Evolutionary conservation across 2,888 invertebrate genomes (phyloP), one percentile per base, ranked within the genome.

Genomic region (Papilio demoleus): DNA sequence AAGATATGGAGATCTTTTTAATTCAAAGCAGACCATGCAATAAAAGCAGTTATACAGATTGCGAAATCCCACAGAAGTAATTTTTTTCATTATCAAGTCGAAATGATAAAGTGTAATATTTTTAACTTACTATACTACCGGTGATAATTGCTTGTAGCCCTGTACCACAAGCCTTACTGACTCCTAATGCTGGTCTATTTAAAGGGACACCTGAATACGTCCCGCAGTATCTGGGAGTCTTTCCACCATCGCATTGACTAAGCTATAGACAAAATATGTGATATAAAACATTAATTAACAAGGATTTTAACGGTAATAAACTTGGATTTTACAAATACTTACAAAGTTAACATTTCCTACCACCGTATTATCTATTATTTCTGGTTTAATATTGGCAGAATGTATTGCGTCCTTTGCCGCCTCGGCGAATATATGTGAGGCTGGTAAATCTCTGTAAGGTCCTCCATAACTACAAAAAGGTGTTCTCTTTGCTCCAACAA

Each of bases 151-250:
- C 94, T 84, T 99, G 99, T 80, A 99, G 97, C 11, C 99, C 99
- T 65, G 98, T 98, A 14, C 99, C 99, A 87, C 99, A 99, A 17
- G 99, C 93, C 74, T 99, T 94, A 88, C 98, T 99, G 14, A 99
- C 94, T 22, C 96, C 95, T 8, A 98, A 87, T 0, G 98, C 98
- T n/a, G 99, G 98, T 70, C 94, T 95, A 34, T 96, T 96, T 70
- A 96, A 84, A 1, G 98, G 97, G 40, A 99, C 95, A 50, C 98
- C 99, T 70, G 95, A 94, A 76, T 96, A 94, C 12, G 99, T 92
- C 0, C 95, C 94, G 67, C 96, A 96, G 87, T 99, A 99, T 40
- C 99, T 94, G 0, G 99, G 95, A 70, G 98, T 92, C 81, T 97
- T 97, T 9, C 94, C 94, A 22, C 98, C 98, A 92, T 99, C 99